Evolutionary conservation across 1,140 invertebrate genomes (phyloP), one percentile per base, ranked within the genome.

Genomic region (Drosophila trapezifrons): DNA sequence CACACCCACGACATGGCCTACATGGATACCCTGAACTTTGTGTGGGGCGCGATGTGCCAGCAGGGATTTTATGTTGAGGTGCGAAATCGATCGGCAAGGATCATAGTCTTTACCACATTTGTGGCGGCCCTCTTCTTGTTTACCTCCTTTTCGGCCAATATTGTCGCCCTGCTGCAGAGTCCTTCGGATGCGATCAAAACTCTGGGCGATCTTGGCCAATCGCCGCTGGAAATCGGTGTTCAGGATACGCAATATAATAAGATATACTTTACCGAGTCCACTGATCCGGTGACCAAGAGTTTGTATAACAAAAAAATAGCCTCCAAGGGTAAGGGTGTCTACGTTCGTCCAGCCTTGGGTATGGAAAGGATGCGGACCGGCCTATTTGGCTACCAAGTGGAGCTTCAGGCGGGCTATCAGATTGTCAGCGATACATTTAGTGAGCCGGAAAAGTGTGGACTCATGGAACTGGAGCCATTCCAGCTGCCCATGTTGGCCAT

Each of bases 111-210:
- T 32, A 92, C 93, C 32, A 92, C 93, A 13, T 93, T 94, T 65
- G 85, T 94, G 12, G 78, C 93, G 0, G 92, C 93, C 0, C 85
- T 94, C 3, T 94, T 94, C 77, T 72, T 93, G 2, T 94, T 94
- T 66, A 94, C 94, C 4, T 93, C 94, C 3, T 94, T 94, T 83
- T 94, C 94, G 4, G 94, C 94, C 0, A 94, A 94, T 81, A 94
- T 95, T 58, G 94, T 95, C 40, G 93, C 94, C 3, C 92, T 95
- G 51, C 86, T 94, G 52, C 94, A 95, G 78, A 93, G 93, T 47
- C 93, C 94, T 2, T 94, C 93, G 64, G 86, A 93, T 65, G 92
- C 93, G 8, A 92, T 95, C 29, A 91, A 81, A 17, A 93, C 93
- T 20, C 84, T 94, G 46, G 91, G 62, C 10, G 94, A 94, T 83